Evolutionary conservation across 1,140 invertebrate genomes (phyloP).

Genomic region (Macrotrachela quadricornifera): DNA sequence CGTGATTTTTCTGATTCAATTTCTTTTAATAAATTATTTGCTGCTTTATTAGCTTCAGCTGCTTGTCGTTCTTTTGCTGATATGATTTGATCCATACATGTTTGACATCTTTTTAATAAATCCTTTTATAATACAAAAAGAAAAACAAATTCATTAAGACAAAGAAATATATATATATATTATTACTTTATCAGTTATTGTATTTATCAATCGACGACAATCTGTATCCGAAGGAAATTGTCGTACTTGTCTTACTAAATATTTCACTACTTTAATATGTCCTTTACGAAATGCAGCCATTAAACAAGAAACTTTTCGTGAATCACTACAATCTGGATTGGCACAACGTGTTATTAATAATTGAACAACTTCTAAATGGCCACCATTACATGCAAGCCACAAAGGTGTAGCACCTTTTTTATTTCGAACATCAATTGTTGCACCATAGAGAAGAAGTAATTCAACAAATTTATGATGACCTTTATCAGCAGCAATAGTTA

Average conservation of each 20-base stretch:
- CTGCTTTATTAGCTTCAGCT: conserved; percentile 87
- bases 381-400: conserved; percentile 86
- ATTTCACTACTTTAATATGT: conserved; percentile 89
- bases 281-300: conserved; percentile 97
- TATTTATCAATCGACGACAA: conserved; percentile 53
- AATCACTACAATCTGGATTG: conserved; percentile 88
- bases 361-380: conserved; percentile 84
- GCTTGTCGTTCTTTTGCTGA: conserved; percentile 85
- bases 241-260: conserved; percentile 89
- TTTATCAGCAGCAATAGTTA: conserved; percentile 96
- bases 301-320: conserved; percentile 75
- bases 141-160: too few relatives aligned
- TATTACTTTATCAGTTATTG: conserved; percentile 34
- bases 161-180: too few relatives aligned
- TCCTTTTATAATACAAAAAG: too few relatives aligned
- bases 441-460: conserved; percentile 40
- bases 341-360: conserved; percentile 64
- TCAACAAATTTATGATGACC: conserved; percentile 92
- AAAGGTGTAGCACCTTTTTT: conserved; percentile 97
- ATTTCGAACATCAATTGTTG: conserved; percentile 86
- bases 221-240: conserved; percentile 96
- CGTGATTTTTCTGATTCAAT: conserved; percentile 71
- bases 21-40: conserved; percentile 73
- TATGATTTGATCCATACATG: too few relatives aligned
- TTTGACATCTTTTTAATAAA: too few relatives aligned